Evolutionary conservation across 2,113 vertebrate species (phyloP), one percentile per base, ranked within the genome.

Genomic region (Ondatra zibethicus): DNA sequence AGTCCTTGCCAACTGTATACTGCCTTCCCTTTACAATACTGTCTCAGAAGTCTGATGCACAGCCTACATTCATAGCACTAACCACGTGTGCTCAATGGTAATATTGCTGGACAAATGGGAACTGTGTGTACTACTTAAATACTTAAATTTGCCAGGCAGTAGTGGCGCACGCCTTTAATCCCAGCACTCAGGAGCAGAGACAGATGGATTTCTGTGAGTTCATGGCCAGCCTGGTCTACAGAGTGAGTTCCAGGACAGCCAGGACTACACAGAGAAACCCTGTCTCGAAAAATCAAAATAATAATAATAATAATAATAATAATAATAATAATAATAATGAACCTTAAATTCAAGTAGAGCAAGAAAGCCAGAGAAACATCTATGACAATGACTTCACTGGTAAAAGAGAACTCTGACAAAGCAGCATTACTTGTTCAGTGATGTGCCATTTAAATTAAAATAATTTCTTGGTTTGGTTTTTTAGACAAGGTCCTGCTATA

Each of bases 391-490:
- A 61, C 23, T 39, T 82, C 58, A 88, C 5, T 84, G 52, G 55
- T 63, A 80, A 94, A 91, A 27, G 78, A 36, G 80, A 68, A 96
- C 82, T 91, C 23, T 21, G 42, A 12, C 72, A 89, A 65, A n/a
- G 87, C n/a, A 42, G 87, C n/a, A 89, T 82, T 78, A 89, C 39
- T 27, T 52, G 33, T 66, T 76, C 92, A 66, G 42, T 81, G 21
- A 68, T 81, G 45, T 1, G 0, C 72, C 80, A 81, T 89, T 88
- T 66, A 68, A 45, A 61, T 66, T 86, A 66, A 65, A 55, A 63
- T 47, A 47, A 82, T 82, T 82, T 65, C 58, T 85, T 85, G 27
- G 58, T 29, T 84, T 39, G 29, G 45, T 70, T 68, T 65, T 52
- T 39, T 68, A 87, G 33, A 55, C 33, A 72, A 1, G 13, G 19